phyloP scores from a whole-genome alignment of 1,140 invertebrate genomes.

The Psilanteris sp. region DNA sequence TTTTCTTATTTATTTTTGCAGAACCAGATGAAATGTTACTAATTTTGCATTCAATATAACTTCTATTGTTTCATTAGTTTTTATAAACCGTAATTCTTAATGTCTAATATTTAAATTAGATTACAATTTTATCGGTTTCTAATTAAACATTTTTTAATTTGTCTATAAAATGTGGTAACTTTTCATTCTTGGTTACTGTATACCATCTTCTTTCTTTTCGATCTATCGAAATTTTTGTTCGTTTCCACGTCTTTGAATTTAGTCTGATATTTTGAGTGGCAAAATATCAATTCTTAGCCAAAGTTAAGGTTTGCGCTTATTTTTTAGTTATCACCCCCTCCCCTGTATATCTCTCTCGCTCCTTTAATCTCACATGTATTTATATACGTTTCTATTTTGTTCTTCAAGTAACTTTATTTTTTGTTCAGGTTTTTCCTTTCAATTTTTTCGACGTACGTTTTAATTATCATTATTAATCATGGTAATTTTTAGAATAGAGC shows the following conservation, averaged over 20 bases:
- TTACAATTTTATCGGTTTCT: not conserved
- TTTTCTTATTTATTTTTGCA: slow-evolving; percentile 14
- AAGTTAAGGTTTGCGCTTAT: slow-evolving; percentile 74
- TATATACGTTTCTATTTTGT: slow-evolving; percentile 50
- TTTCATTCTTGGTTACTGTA: not conserved
- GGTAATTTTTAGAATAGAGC: slow-evolving; percentile 76
- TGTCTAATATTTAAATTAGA: too few species aligned
- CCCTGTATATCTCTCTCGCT: slow-evolving; percentile 48
- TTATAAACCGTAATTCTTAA: too few species aligned
- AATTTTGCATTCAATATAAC: not conserved
- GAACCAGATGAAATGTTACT: not conserved
- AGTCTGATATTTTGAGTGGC: slow-evolving; percentile 67
- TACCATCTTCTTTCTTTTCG: slow-evolving; percentile 14
- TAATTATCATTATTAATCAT: slow-evolving; percentile 74
- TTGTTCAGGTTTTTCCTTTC: slow-evolving; percentile 66
- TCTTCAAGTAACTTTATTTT: slow-evolving; percentile 44
- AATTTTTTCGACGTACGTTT: slow-evolving; percentile 41
- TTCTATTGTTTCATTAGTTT: not conserved
- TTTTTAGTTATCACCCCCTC: slow-evolving; percentile 48
- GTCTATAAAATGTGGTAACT: not conserved
- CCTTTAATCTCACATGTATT: slow-evolving; percentile 59
- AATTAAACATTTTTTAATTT: not conserved
- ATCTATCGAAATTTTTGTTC: slow-evolving; percentile 39
- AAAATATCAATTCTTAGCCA: slow-evolving; percentile 75
- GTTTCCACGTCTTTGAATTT: slow-evolving; percentile 45